phyloP scores from a whole-genome alignment of 2,797 vertebrate genomes.

The Gymnodraco acuticeps region DNA sequence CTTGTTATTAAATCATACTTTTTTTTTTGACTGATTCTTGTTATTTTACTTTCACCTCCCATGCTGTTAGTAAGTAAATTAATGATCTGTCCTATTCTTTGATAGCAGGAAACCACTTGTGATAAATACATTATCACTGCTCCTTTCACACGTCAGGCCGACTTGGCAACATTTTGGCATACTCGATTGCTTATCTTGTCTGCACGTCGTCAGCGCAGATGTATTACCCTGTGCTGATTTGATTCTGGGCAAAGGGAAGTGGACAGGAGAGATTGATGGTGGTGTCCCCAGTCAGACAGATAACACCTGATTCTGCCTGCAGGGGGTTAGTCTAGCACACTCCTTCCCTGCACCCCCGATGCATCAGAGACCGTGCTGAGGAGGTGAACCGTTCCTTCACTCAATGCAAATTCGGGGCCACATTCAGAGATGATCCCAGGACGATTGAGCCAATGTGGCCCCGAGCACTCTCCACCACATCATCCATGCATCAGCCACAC shows the following conservation, averaged over 20 bases:
- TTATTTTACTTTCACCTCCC: no score
- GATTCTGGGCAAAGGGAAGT: constrained; percentile 75
- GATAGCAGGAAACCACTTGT: constrained; percentile 37
- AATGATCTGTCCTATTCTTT: not conserved
- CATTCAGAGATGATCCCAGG: constrained; percentile 84
- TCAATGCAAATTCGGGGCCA: constrained; percentile 83
- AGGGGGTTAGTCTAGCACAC: constrained; percentile 75
- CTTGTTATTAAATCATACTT: no score
- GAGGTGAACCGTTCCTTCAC: constrained; percentile 80
- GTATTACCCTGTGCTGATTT: constrained; percentile 71
- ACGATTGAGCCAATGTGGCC: constrained; percentile 79
- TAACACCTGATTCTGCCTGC: constrained; percentile 85
- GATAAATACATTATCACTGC: constrained; percentile 45
- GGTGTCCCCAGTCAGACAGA: constrained; percentile 84
- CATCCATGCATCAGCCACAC: constrained; percentile 82
- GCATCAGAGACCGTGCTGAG: constrained; percentile 64
- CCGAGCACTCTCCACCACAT: constrained; percentile 76
- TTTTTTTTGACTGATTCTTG: no score
- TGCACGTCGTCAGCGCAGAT: constrained; percentile 67
- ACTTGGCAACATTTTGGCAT: constrained; percentile 51
- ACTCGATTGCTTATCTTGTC: constrained; percentile 59
- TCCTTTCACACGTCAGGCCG: constrained; percentile 48
- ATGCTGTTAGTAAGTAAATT: no score
- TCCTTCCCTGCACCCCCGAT: constrained; percentile 68
- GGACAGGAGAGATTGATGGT: constrained; percentile 84